Conservation (phyloP, 2,113 vertebrate species). For the Cygnus buccinator region DNA sequence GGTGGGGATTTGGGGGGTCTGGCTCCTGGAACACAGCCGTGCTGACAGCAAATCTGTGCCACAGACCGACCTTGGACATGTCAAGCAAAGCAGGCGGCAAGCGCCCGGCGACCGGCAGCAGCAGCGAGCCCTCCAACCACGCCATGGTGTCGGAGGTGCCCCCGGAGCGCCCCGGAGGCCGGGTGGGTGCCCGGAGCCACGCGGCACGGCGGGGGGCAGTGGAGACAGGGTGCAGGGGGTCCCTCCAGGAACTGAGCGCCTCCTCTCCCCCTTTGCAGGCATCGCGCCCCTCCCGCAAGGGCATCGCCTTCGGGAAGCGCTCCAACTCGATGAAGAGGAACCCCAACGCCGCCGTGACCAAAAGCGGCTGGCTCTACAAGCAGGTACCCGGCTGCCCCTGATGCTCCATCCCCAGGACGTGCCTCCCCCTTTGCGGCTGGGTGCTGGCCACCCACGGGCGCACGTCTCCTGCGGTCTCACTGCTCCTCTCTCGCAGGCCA, state of each 20-base stretch:
- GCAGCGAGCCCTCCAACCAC: slow-evolving; percentile 78
- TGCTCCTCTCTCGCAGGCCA: slow-evolving; percentile 79
- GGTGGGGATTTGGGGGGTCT: rapidly evolving
- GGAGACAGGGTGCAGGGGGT: rapidly evolving
- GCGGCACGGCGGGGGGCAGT: rapidly evolving
- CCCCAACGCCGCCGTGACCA: slow-evolving; percentile 85
- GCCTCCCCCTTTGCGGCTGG: neutral
- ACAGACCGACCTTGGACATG: slow-evolving; percentile 83
- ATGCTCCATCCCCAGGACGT: rapidly evolving
- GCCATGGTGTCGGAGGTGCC: slow-evolving; percentile 85
- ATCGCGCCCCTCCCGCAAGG: slow-evolving; percentile 82
- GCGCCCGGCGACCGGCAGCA: slow-evolving; percentile 63
- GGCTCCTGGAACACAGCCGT: rapidly evolving
- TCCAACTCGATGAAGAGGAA: slow-evolving; percentile 96
- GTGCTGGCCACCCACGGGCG: neutral
- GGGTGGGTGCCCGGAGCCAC: slow-evolving; percentile 71
- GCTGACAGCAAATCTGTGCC: neutral
- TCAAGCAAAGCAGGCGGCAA: slow-evolving; percentile 83
- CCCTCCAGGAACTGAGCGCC: neutral
- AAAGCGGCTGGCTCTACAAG: slow-evolving; percentile 93
- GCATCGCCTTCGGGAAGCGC: slow-evolving; percentile 92
- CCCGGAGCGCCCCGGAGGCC: slow-evolving; percentile 77
- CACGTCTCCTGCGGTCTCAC: neutral
- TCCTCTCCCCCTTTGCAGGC: slow-evolving; percentile 64
- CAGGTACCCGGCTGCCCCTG: slow-evolving; percentile 77